Conservation (phyloP, 2,888 invertebrate species). For the Hedychridium roseum region DNA sequence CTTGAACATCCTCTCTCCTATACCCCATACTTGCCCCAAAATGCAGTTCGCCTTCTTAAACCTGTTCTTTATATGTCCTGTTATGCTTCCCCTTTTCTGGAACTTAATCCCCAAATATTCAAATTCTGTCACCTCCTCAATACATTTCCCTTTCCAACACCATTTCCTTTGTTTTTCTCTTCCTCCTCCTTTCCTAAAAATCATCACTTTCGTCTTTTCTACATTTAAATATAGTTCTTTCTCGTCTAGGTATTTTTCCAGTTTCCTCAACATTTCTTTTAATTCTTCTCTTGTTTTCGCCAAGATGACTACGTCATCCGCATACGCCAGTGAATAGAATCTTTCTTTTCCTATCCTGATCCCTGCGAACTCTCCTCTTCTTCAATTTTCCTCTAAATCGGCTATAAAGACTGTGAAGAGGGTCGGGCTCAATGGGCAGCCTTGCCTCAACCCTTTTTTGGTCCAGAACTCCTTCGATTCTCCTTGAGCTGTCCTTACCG, state of each 20-base stretch:
- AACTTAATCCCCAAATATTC: neutral
- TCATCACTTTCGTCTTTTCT: neutral
- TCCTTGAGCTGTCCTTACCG: conserved; percentile 1
- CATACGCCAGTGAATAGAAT: too few relatives aligned
- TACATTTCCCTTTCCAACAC: too few relatives aligned
- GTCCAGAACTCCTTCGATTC: too few relatives aligned
- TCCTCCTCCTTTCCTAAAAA: neutral
- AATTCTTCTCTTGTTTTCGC: too few relatives aligned
- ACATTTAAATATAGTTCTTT: neutral
- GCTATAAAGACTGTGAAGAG: too few relatives aligned
- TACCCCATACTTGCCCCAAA: neutral
- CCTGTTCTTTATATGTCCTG: neutral
- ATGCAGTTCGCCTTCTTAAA: neutral
- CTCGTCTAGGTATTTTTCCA: neutral
- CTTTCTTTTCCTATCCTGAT: too few relatives aligned
- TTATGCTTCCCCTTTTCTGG: too few relatives aligned
- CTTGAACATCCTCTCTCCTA: neutral
- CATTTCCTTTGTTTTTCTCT: neutral
- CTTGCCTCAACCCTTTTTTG: neutral
- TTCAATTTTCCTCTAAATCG: too few relatives aligned
- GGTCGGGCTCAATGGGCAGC: neutral
- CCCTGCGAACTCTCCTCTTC: too few relatives aligned
- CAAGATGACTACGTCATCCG: too few relatives aligned
- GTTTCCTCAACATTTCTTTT: neutral
- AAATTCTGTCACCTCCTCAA: neutral